Evolutionary conservation across 2,797 vertebrate genomes (phyloP).

Genomic region (Hyperoplus immaculatus): DNA sequence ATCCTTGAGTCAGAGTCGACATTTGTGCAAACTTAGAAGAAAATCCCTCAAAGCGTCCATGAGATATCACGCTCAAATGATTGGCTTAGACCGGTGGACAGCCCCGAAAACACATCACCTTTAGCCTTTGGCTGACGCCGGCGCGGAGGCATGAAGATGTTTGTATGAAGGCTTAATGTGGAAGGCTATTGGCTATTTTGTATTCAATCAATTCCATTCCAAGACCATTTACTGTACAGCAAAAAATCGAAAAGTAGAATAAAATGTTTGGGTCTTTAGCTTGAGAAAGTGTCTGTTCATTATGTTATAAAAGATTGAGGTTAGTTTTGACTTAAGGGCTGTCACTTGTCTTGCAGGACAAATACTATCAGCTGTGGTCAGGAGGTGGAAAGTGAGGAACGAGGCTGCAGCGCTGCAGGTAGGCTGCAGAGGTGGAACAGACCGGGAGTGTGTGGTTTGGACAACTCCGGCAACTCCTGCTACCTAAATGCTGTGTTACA

Average conservation of each 20-base stretch:
- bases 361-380: background rate
- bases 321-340: background rate
- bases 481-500: constrained; percentile 90
- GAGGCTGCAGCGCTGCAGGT: constrained; percentile 15
- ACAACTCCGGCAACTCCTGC: constrained; percentile 91
- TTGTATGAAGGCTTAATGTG: background rate
- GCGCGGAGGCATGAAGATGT: background rate
- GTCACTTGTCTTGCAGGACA: constrained; percentile 33
- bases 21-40: too few species aligned
- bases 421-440: constrained; percentile 34
- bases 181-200: background rate
- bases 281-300: too few species aligned
- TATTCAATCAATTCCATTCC: background rate
- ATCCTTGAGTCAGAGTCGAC: too few species aligned
- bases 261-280: too few species aligned
- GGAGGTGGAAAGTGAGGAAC: constrained; percentile 38
- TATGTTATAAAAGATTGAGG: background rate
- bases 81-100: too few species aligned
- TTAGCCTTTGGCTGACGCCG: too few species aligned
- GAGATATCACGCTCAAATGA: too few species aligned
- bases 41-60: too few species aligned
- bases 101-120: too few species aligned
- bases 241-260: too few species aligned
- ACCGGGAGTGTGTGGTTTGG: constrained; percentile 87
- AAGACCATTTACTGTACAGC: too few species aligned